Percentiles rank a stretch among this genome's conserved stretches.
Conservation (phyloP, 2,797 vertebrate genomes). For the Macropodus opercularis region DNA sequence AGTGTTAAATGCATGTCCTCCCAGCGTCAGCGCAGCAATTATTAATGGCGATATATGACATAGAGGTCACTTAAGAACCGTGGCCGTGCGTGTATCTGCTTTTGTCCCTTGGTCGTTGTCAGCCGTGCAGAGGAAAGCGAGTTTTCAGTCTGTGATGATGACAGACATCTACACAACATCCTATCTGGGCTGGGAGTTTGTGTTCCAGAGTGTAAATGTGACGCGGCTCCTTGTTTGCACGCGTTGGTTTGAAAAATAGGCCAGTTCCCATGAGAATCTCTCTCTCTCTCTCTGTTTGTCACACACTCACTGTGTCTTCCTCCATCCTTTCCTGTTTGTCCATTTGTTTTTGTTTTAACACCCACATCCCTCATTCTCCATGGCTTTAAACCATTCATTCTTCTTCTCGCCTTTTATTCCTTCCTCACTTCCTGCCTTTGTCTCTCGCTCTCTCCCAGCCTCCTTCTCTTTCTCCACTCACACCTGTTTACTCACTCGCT, state of each 20-base stretch:
- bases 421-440: constrained; percentile 49
- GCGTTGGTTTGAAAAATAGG: constrained; percentile 79
- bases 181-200: constrained; percentile 31
- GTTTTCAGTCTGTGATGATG: constrained; percentile 3
- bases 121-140: not conserved
- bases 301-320: not conserved
- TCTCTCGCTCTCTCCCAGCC: constrained; percentile 12
- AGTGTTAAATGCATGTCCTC: not conserved
- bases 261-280: constrained; percentile 71
- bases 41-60: no score
- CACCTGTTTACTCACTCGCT: constrained; percentile 46
- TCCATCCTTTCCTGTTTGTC: constrained; percentile 35
- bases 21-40: no score
- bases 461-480: constrained; percentile 40
- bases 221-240: constrained; percentile 49
- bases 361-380: constrained; percentile 30
- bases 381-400: constrained; percentile 40
- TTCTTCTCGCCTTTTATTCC: constrained; percentile 37
- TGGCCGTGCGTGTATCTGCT: not conserved
- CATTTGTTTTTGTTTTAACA: constrained; percentile 50
- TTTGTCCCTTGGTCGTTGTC: not conserved
- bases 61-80: no score
- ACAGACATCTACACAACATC: constrained; percentile 25
- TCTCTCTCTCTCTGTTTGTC: constrained; percentile 14
- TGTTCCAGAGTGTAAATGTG: constrained; percentile 50